Evolutionary conservation across 2,888 invertebrate genomes (phyloP).

Genomic region (Pristionchus arcanus): DNA sequence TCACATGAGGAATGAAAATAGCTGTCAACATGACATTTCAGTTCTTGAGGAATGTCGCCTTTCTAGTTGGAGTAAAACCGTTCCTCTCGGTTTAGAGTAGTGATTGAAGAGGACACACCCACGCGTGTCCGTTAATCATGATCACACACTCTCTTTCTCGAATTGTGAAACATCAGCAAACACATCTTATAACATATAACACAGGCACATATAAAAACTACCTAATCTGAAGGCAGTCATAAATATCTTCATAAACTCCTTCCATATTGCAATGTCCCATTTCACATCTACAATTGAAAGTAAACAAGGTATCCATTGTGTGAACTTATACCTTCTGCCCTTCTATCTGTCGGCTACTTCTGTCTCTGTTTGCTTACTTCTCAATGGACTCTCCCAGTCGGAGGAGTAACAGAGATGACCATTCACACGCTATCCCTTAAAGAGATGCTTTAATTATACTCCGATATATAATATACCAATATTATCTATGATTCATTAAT

Average conservation of each 20-base stretch:
- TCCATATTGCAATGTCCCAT: not conserved
- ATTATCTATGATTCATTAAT: not conserved
- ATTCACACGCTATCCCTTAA: not conserved
- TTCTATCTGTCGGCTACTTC: not conserved
- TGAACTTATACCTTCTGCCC: constrained; percentile 26
- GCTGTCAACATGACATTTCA: constrained; percentile 9
- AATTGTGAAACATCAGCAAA: not conserved
- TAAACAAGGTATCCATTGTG: not conserved
- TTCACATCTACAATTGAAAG: not conserved
- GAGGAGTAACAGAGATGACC: not conserved
- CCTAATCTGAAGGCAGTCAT: not conserved
- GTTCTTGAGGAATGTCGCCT: not conserved
- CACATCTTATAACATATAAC: too few relatives aligned
- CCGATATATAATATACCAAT: too few relatives aligned
- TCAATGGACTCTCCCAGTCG: not conserved
- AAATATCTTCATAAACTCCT: not conserved
- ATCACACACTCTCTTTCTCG: not conserved
- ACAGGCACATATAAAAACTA: not conserved
- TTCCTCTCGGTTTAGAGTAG: constrained; percentile 21
- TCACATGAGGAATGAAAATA: constrained; percentile 28
- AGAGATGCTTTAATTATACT: too few relatives aligned
- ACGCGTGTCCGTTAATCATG: not conserved
- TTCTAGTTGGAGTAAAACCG: constrained; percentile 11
- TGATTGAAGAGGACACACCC: constrained; percentile 10
- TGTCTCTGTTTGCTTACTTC: constrained; percentile 31